Percentiles rank a stretch among this genome's conserved stretches.
Conservation (phyloP, 2,797 vertebrate species). For the Neoniphon sammara region DNA sequence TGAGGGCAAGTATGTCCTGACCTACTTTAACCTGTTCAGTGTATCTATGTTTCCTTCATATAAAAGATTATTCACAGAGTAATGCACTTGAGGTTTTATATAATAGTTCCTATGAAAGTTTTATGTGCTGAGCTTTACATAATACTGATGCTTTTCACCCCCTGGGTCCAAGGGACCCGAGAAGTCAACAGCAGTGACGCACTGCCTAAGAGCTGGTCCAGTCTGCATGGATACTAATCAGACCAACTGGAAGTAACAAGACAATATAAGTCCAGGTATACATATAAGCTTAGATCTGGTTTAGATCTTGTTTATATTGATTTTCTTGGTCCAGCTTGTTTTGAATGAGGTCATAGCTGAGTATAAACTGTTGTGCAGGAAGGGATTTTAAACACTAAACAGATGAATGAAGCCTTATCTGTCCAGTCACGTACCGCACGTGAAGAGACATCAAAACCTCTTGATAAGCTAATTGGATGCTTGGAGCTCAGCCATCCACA, state of each 20-base stretch:
- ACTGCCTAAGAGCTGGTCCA: slow-evolving; percentile 5
- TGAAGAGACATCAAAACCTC: neutral
- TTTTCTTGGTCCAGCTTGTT: neutral
- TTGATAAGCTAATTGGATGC: slow-evolving; percentile 6
- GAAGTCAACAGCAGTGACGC: slow-evolving; percentile 37
- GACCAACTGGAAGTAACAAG: slow-evolving; percentile 24
- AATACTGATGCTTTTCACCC: slow-evolving; percentile 38
- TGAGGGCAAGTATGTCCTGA: neutral
- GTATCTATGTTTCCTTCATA: slow-evolving; percentile 53
- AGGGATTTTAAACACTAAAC: neutral
- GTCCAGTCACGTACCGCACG: neutral
- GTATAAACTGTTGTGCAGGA: neutral
- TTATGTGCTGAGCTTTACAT: slow-evolving; percentile 54
- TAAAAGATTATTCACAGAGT: slow-evolving; percentile 58
- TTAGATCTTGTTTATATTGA: neutral
- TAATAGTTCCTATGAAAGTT: slow-evolving; percentile 57
- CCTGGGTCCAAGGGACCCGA: slow-evolving; percentile 22
- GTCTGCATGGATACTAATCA: slow-evolving; percentile 35
- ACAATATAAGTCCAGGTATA: slow-evolving; percentile 24
- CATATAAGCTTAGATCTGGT: slow-evolving; percentile 24
- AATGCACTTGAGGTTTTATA: slow-evolving; percentile 59
- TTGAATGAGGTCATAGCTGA: neutral
- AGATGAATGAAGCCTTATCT: slow-evolving; percentile 26
- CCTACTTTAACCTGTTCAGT: neutral
- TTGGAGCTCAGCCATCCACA: neutral